Conservation (phyloP, 2,888 invertebrate species). For the Antitype chi region DNA sequence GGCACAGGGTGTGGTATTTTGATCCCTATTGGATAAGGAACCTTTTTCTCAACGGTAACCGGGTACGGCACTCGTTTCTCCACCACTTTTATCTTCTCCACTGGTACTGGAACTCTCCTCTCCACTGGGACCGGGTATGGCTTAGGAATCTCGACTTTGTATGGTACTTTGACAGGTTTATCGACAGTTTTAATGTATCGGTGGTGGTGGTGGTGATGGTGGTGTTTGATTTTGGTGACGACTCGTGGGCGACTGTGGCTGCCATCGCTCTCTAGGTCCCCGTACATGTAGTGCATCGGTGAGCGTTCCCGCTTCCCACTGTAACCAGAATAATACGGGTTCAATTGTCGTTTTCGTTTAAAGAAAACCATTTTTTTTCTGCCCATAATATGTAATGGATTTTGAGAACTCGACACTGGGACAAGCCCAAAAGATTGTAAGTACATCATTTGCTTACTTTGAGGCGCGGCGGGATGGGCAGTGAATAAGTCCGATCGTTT, state of each 20-base stretch:
- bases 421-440: constrained; percentile 83
- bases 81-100: constrained; percentile 81
- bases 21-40: constrained; percentile 86
- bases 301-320: constrained; percentile 75
- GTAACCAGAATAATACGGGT: constrained; percentile 81
- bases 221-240: constrained; percentile 90
- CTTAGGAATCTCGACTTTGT: constrained; percentile 90
- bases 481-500: constrained; percentile 77
- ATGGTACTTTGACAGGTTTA: constrained; percentile 88
- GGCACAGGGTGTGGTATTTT: constrained; percentile 88
- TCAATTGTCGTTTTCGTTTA: constrained; percentile 78
- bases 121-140: constrained; percentile 88
- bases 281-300: constrained; percentile 71
- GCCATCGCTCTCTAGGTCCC: constrained; percentile 78
- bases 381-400: constrained; percentile 65
- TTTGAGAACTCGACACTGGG: constrained; percentile 75
- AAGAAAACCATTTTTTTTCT: constrained; percentile 81
- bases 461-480: constrained; percentile 62
- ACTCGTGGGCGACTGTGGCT: constrained; percentile 76
- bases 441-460: constrained; percentile 78
- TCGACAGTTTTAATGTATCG: constrained; percentile 91
- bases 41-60: constrained; percentile 86
- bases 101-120: constrained; percentile 83
- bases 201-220: constrained; percentile 92
- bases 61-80: constrained; percentile 84